Evolutionary conservation across 2,888 invertebrate species (phyloP).

Genomic region (Synanthedon tipuliformis): DNA sequence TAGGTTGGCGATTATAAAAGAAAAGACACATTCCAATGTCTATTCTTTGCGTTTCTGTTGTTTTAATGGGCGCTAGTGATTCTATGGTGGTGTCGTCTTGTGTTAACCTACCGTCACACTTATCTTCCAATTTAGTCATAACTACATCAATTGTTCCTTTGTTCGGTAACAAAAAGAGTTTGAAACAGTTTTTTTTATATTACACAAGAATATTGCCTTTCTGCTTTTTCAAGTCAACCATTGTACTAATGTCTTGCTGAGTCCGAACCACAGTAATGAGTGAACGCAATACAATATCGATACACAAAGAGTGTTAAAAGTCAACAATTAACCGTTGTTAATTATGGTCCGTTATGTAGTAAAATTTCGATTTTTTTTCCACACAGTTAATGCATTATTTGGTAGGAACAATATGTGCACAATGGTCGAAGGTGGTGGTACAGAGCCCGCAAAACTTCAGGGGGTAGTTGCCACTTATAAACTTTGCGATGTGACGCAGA

Average conservation of each 20-base stretch:
- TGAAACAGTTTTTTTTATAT: neutral
- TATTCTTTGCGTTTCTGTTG: constrained; percentile 36
- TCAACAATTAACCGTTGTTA: neutral
- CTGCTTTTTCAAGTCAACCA: too few relatives aligned
- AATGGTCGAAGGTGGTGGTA: neutral
- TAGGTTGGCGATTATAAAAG: constrained; percentile 39
- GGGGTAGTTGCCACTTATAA: neutral
- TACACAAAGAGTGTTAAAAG: neutral
- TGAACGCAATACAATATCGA: neutral
- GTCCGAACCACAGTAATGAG: constrained; percentile 30
- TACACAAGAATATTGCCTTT: too few relatives aligned
- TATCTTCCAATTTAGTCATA: constrained; percentile 12
- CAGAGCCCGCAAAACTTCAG: neutral
- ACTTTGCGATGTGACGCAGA: neutral
- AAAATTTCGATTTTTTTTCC: too few relatives aligned
- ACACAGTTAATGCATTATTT: too few relatives aligned
- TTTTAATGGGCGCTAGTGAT: constrained; percentile 29
- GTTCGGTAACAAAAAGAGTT: constrained; percentile 10
- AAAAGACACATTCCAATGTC: constrained; percentile 47
- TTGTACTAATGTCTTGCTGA: constrained; percentile 28
- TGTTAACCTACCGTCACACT: constrained; percentile 30
- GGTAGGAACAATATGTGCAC: too few relatives aligned
- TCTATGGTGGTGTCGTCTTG: constrained; percentile 11
- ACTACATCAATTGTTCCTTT: constrained; percentile 29
- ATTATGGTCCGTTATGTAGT: neutral